phyloP scores from a whole-genome alignment of 2,113 vertebrate genomes.

The Alectura lathami region DNA sequence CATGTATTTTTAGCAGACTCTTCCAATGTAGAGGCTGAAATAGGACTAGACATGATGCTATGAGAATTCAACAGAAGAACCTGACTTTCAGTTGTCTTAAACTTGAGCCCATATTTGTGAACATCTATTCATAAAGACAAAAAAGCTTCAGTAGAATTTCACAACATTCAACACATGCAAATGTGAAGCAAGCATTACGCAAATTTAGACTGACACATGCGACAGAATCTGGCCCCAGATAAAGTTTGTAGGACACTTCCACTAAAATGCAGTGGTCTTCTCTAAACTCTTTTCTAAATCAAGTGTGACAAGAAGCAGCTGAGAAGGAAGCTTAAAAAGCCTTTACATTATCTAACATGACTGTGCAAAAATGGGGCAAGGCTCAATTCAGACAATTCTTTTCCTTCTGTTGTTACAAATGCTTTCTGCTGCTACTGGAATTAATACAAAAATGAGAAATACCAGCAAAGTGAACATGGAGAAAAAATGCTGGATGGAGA shows the following conservation, averaged over 20 bases:
- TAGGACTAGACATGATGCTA: background rate
- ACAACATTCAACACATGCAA: background rate
- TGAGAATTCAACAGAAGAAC: background rate
- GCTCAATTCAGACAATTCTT: slow-evolving; percentile 18
- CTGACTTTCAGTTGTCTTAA: background rate
- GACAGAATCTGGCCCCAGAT: background rate
- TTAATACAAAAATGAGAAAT: slow-evolving; percentile 35
- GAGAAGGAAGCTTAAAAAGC: background rate
- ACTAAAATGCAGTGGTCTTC: background rate
- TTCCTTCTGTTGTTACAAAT: background rate
- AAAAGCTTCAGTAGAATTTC: background rate
- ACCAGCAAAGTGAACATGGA: background rate
- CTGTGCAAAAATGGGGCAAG: background rate
- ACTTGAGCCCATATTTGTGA: background rate
- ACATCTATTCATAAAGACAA: background rate
- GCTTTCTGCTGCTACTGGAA: background rate
- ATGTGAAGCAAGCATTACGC: background rate
- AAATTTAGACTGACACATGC: background rate
- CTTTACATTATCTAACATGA: background rate
- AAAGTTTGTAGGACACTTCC: background rate
- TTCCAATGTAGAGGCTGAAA: background rate
- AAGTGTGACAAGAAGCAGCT: background rate
- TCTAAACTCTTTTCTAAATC: background rate
- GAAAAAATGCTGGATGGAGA: background rate
- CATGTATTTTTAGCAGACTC: background rate